Base-by-base conservation (phyloP, 1,140 invertebrate species). In the Drosophila simulans region DNA sequence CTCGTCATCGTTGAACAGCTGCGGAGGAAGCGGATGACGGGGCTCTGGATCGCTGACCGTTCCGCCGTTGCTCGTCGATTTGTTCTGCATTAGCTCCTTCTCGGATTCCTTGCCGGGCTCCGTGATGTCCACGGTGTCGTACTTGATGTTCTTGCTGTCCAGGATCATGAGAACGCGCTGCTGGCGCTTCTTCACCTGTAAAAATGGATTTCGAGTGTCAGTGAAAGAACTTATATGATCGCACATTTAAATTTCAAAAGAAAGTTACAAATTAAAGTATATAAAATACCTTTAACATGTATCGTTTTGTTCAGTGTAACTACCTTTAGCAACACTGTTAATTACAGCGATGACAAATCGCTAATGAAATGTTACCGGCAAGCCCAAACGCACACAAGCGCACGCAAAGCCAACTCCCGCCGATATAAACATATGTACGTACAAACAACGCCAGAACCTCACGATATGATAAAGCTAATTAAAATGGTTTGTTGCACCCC, bases 111-210 rank as follows among this genome's bases (percentile, higher is more conserved):
- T 96, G 37, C 95, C 96, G 17, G 97, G 97, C 92, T 98, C 97
- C 37, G 97, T 96, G 83, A 99, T 98, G 92, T 99, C 98, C 78
- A 99, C 95, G 17, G 95, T 93, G 92, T 97, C 95, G 93, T 97
- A 98, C 66, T 96, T 94, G 79, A 99, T 96, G 92, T 95, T 95
- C 94, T 97, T 97, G 80, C 97, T 97, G 86, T 98, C 97, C 76
- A 99, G 93, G 89, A 98, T 97, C 95, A 98, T 97, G 60, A 97
- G 93, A 20, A 98, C 97, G 65, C 97, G 94, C 92, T 98, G 97
- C 92, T 99, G 98, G 78, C 97, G 94, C 92, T 98, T 98, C 93
- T 98, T 98, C 34, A 99, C 96, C 98, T 99, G 91, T 39, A 56
- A 52, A 5, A 37, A 5, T 1, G 55, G 3, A 13, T 40, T 15